Evolutionary conservation across 2,888 invertebrate genomes (phyloP).

Genomic region (Suillia variegata): DNA sequence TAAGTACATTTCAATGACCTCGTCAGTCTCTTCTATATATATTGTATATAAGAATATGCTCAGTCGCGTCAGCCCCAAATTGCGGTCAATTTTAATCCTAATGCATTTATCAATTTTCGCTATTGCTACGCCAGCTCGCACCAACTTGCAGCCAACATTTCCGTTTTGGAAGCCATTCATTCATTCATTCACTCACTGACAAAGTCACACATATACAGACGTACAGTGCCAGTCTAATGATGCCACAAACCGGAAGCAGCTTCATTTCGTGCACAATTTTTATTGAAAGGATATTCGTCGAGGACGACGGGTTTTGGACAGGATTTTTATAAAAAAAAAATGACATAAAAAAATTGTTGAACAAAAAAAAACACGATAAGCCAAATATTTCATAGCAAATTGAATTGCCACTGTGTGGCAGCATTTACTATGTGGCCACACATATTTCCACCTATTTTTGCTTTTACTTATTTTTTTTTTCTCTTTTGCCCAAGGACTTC

Average conservation of each 20-base stretch:
- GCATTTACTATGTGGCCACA: not conserved
- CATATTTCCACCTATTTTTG: not conserved
- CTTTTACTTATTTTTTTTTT: too few species aligned
- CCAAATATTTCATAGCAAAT: not conserved
- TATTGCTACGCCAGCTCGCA: not conserved
- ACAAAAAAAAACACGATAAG: not conserved
- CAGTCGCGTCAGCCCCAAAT: too few species aligned
- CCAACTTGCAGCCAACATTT: not conserved
- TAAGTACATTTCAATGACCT: too few species aligned
- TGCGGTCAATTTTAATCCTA: conserved; percentile 3
- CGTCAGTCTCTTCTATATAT: too few species aligned
- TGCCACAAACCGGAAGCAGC: conserved; percentile 5
- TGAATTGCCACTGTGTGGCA: not conserved
- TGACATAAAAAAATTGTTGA: too few species aligned
- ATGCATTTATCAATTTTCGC: not conserved
- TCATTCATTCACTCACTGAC: not conserved
- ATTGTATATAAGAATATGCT: too few species aligned
- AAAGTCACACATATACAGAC: too few species aligned
- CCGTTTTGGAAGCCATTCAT: not conserved
- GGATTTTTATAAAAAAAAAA: too few species aligned
- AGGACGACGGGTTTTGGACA: too few species aligned
- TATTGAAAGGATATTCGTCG: not conserved
- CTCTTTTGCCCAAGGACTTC: not conserved
- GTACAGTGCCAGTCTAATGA: not conserved
- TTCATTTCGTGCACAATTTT: not conserved